Evolutionary conservation across 2,113 vertebrate species (phyloP), one percentile per base, ranked within the genome.

Genomic region (Natator depressus): DNA sequence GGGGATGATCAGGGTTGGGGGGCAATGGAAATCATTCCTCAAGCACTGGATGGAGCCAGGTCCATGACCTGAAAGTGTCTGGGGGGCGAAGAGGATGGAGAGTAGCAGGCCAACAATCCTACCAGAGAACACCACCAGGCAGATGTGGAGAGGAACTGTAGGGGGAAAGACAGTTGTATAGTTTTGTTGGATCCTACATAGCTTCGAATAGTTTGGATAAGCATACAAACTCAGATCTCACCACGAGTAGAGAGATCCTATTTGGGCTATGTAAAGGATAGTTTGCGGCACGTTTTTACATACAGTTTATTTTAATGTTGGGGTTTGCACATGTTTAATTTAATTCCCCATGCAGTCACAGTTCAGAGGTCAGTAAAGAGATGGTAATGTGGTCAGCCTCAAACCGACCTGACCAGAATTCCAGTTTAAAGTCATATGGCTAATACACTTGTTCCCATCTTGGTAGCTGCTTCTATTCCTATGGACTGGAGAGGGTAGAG

Each of bases 131-230:
- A 42, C 22, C 4, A 20, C 27, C 53, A 93, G 27, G 5, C 8
- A 3, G 9, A 24, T 35, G 2, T 35, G 2, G 0, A 49, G 35
- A 19, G 10, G 50, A 59, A 62, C 20, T 8, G 20, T 8, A 9
- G 5, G 57, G 57, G 46, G 27, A 27, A 8, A 47, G 17, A 62
- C 47, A 35, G 65, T 42, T n/a, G 49, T 53, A 76, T 25, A 25
- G 5, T 49, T 27, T 27, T 5, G 3, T 47, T 29, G 49, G 47
- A n/a, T 12, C 11, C 12, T 57, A 27, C 42, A 1, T 8, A 35
- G 1, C 35, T 80, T 49, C 38, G 5, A 2, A 47, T 10, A 22
- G 50, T 79, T 65, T 27, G 17, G 47, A 35, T 27, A 42, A 46
- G 19, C 24, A 50, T 53, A 38, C 82, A 55, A 53, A 85, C 65